Base-by-base conservation (phyloP, 37 sponge, comb jelly and placozoan species). In the Bolinopsis microptera region DNA sequence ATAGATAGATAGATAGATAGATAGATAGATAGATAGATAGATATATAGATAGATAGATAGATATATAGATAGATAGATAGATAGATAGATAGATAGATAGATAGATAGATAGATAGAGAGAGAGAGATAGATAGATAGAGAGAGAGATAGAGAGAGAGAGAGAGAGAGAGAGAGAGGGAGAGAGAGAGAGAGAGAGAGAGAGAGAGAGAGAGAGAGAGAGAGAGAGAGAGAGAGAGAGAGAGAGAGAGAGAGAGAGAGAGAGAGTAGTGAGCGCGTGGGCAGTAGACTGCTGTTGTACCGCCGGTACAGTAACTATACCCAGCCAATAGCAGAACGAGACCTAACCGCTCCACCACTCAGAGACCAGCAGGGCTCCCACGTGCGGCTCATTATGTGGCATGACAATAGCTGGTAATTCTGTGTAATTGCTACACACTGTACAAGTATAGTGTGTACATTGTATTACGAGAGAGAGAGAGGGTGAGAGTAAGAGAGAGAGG, bases 211-310 rank as follows among this genome's bases (percentile, higher is more conserved):
- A 48, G 61, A 48, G 61, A 48, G 61, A 48, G 61, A 48, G 61
- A 35, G 93, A 18, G 23, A 32, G 37, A 69, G 1, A 69, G 74
- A 36, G 36, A 30, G 23, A 32, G 74, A 33, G 36, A 24, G 31
- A 8, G 68, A 69, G 69, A 69, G 69, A 68, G 93, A 68, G 93
- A 30, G 69, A 30, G 69, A 2, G 40, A 24, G 48, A 38, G 48
- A 38, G 1, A 30, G 1, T 27, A 80, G 83, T 0, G 32, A 22
- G 31, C 23, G 38, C 0, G 83, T 22, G 24, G 31, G 38, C 74
- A n/a, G 48, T 92, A 92, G 35, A 92, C 94, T 0, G n/a, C 27
- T 26, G 68, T 0, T 22, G 5, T 1, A 69, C 83, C 83, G 25
- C 68, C 0, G 31, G 39, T 21, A 18, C 36, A 92, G 26, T 92